Base-by-base conservation (phyloP, 2,113 vertebrate species). In the Pachypanchax playfairii region DNA sequence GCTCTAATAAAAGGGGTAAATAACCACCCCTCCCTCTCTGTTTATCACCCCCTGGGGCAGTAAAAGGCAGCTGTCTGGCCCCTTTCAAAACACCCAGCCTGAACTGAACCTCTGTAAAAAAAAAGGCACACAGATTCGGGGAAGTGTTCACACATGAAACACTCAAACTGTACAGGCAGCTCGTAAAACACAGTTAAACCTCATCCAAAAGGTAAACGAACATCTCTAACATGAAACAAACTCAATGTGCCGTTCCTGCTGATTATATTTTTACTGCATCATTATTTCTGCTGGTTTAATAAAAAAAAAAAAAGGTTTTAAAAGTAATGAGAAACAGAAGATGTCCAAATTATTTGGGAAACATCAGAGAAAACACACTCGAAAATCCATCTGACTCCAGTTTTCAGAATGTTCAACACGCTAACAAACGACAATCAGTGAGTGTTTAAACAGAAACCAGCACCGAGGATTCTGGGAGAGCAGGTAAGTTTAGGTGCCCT, bases 41-140 rank as follows among this genome's bases (percentile, higher is more conserved):
- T 90, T 92, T 91, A 92, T 92, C 87, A 88, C 75, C 83, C 91
- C 91, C 87, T 84, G 84, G 84, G 89, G 91, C 91, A 90, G 89
- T 92, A 90, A 91, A 93, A 91, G 79, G 85, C 91, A 92, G 91
- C 91, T 93, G 91, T 89, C 89, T 82, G 79, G 65, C 71, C 81
- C 61, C 38, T 55, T 81, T 87, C 72, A 85, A 87, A 88, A 82
- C 9, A 21, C 64, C 73, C 39, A 25, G 39, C 64, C 65, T 56
- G 48, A 47, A 76, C 51, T 31, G 54, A 77, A 87, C 70, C 71
- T 66, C 65, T 18, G 56, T 82, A 77, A 87, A 89, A 68, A 54
- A 70, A n/a, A 75, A 15, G 43, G 7, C 13, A 66, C 26, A 74
- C 75, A 64, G 70, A 87, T 86, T 89, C 81, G 85, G 75, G 57